Evolutionary conservation across 1,140 invertebrate species (phyloP), one percentile per base, ranked within the genome.

Genomic region (Orchesella cincta): DNA sequence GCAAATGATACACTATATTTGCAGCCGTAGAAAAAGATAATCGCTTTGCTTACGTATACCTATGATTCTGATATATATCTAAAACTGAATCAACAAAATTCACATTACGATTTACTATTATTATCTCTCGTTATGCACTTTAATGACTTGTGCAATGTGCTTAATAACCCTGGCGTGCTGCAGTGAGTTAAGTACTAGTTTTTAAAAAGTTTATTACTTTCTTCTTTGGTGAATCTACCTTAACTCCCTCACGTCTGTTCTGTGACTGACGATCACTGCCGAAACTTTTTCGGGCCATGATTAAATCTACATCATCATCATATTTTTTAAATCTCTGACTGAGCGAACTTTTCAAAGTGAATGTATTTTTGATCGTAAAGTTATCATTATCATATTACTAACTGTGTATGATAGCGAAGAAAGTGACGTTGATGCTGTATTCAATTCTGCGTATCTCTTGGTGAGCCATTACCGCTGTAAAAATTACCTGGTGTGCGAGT

Each of bases 281-380:
- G 26, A 67, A 29, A 31, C 3, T 67, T 57, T 67, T 67, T 31
- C 62, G 31, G 62, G 62, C 31, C 23, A 67, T 67, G 8, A 67
- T 67, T 67, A 33, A 67, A 67, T 67, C 62, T n/a, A n/a, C 62
- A 67, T 67, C 62, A 67, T 67, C 62, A 67, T 23, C 33, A 16
- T 46, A 8, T 12, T 46, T 46, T 20, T 46, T n/a, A n/a, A n/a
- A n/a, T n/a, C n/a, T n/a, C n/a, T n/a, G n/a, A n/a, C n/a, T n/a
- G n/a, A n/a, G n/a, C n/a, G n/a, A n/a, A n/a, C n/a, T n/a, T n/a
- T n/a, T n/a, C n/a, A n/a, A n/a, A n/a, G n/a, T n/a, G n/a, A n/a
- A 57, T 8, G 52, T 14, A 57, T 57, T 57, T 57, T n/a, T 57
- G 14, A 18, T 18, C 14, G 23, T 57, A 57, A 3, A n/a, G 52